A percentile compares a stretch with the other conserved stretches of the same genome.
Conservation (phyloP, 2,113 vertebrate species). For the Monopterus albus region DNA sequence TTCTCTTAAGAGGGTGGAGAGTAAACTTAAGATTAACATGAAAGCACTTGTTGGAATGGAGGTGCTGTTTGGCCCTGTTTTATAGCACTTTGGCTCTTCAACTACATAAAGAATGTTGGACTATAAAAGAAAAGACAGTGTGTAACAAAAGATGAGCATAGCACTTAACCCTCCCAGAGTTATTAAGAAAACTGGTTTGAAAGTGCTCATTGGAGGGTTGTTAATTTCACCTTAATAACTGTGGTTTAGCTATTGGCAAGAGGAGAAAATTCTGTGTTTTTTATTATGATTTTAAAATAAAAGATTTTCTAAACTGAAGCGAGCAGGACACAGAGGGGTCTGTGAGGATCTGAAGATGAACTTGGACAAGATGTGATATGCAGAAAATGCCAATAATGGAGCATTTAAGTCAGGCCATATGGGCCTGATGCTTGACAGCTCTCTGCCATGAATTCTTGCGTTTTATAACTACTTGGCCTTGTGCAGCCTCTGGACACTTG, state of each 20-base stretch:
- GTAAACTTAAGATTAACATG: slow-evolving; percentile 48
- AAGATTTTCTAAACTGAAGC: not conserved
- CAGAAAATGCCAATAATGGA: slow-evolving; percentile 32
- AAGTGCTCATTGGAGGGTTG: not conserved
- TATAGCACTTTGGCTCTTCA: not conserved
- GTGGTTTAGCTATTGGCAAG: not conserved
- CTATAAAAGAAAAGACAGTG: slow-evolving; percentile 9
- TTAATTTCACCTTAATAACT: not conserved
- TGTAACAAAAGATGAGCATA: not conserved
- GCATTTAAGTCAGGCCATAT: slow-evolving; percentile 33
- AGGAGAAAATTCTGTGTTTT: not conserved
- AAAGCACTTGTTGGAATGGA: slow-evolving; percentile 42
- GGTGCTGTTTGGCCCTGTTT: slow-evolving; percentile 13
- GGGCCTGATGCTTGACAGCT: slow-evolving; percentile 37
- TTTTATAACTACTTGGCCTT: slow-evolving; percentile 59
- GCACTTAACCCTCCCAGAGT: not conserved
- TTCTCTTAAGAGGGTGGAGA: slow-evolving; percentile 16
- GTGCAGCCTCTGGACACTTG: slow-evolving; percentile 34
- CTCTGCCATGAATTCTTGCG: slow-evolving; percentile 51
- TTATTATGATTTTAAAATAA: slow-evolving; percentile 6
- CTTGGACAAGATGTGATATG: not conserved
- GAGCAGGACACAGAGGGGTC: not conserved
- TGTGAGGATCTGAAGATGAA: not conserved
- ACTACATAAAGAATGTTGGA: slow-evolving; percentile 30
- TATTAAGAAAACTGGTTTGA: not conserved